Evolutionary conservation across 2,797 vertebrate species (phyloP).

Genomic region (Pampus argenteus): DNA sequence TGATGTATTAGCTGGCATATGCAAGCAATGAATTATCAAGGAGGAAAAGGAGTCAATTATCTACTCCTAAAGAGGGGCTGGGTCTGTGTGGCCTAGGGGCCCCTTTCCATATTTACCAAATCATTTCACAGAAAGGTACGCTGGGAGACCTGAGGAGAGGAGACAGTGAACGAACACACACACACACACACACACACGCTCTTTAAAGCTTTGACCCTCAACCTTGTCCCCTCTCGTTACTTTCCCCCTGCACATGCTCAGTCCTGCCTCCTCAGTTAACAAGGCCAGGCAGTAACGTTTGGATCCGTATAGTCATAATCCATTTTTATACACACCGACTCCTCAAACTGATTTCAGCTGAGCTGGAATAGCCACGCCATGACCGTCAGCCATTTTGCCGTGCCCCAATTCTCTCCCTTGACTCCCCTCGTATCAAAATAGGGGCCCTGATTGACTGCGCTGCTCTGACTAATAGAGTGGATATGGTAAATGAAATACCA

Average conservation of each 20-base stretch:
- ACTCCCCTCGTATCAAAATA: conserved; percentile 83
- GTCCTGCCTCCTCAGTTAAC: conserved; percentile 44
- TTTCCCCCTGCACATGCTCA: conserved; percentile 44
- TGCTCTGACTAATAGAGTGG: conserved; percentile 89
- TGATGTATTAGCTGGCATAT: conserved; percentile 97
- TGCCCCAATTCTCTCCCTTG: conserved; percentile 83
- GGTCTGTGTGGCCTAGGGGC: conserved; percentile 91
- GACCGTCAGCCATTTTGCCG: conserved; percentile 82
- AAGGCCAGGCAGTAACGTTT: conserved; percentile 74
- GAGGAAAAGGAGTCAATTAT: conserved; percentile 99
- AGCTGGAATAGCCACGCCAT: conserved; percentile 73
- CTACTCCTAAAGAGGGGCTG: conserved; percentile 88
- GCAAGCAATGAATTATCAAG: conserved; percentile 95
- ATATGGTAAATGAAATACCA: conserved; percentile 90
- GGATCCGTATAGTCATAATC: conserved; percentile 85
- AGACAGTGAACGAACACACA: conserved; percentile 49
- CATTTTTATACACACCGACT: conserved; percentile 81
- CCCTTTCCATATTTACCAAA: conserved; percentile 94
- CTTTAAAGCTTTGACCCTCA: conserved; percentile 17
- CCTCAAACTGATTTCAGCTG: conserved; percentile 76
- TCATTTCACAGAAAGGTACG: conserved; percentile 89
- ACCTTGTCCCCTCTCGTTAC: conserved; percentile 18
- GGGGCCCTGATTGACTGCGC: conserved; percentile 86
- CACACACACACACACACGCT: conserved; percentile 31
- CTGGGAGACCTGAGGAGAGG: conserved; percentile 71